Evolutionary conservation across 2,113 vertebrate species (phyloP).

Genomic region (Tetraodon nigroviridis): DNA sequence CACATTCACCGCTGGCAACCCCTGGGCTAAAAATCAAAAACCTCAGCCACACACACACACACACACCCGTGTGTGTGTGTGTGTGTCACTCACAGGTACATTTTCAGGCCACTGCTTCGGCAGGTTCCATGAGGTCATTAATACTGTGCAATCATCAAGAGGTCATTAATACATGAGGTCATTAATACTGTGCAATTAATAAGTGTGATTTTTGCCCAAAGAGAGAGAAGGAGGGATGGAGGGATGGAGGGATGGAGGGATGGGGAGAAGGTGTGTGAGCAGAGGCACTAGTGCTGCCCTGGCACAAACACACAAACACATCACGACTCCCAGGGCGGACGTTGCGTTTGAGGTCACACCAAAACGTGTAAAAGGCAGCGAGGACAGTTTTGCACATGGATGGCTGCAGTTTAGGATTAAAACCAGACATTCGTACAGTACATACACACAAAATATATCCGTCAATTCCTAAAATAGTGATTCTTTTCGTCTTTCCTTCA

Average conservation of each 20-base stretch:
- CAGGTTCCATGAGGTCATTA: conserved; percentile 71
- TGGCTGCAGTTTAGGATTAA: conserved; percentile 49
- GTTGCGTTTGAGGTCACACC: conserved; percentile 49
- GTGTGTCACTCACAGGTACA: conserved; percentile 51
- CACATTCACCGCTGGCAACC: conserved; percentile 25
- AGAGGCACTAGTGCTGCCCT: conserved; percentile 22
- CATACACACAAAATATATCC: conserved; percentile 65
- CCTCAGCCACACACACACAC: background rate
- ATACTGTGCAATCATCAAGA: conserved; percentile 70
- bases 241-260: conserved; percentile 23
- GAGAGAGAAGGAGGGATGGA: conserved; percentile 29
- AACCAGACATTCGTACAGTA: conserved; percentile 62
- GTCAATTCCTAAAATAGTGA: conserved; percentile 74
- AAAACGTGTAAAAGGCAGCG: conserved; percentile 30
- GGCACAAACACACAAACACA: conserved; percentile 28
- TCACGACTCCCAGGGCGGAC: conserved; percentile 28
- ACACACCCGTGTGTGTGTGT: conserved; percentile 7
- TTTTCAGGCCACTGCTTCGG: conserved; percentile 68
- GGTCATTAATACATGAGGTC: background rate
- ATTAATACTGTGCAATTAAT: conserved; percentile 1
- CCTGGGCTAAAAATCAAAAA: too few species aligned
- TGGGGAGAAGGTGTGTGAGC: too few species aligned
- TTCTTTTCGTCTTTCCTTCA: conserved; percentile 37
- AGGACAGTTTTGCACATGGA: conserved; percentile 44
- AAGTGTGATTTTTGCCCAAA: conserved; percentile 56